Percentiles rank a stretch among this genome's conserved stretches.
Evolutionary conservation across 2,888 invertebrate genomes (phyloP).

Genomic region (Diarsia dahlii): DNA sequence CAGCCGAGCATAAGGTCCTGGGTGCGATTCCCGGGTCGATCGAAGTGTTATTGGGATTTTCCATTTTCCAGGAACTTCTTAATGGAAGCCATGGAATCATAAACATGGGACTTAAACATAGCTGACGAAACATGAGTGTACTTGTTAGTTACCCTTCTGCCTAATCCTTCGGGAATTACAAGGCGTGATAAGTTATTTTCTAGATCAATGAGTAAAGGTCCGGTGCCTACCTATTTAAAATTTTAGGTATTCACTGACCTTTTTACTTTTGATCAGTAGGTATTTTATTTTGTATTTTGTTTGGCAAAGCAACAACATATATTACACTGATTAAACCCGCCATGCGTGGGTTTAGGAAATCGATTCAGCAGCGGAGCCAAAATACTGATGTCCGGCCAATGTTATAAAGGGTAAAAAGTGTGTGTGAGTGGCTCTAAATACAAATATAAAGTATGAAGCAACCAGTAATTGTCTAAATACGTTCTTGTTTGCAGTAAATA

Average conservation of each 20-base stretch:
- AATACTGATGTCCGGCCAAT: not conserved
- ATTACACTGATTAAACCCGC: constrained; percentile 13
- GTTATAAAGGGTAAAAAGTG: too few species aligned
- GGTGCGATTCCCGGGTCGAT: too few species aligned
- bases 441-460: not conserved
- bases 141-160: too few species aligned
- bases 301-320: constrained; percentile 10
- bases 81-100: too few species aligned
- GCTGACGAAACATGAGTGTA: too few species aligned
- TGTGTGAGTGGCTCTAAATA: not conserved
- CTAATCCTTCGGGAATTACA: not conserved
- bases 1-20: too few species aligned
- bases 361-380: constrained; percentile 31
- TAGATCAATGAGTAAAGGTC: not conserved
- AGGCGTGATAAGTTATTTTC: not conserved
- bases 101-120: too few species aligned
- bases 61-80: too few species aligned
- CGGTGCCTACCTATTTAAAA: not conserved
- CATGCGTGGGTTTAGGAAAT: constrained; percentile 10
- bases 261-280: not conserved
- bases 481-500: not conserved
- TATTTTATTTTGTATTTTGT: not conserved
- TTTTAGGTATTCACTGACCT: constrained; percentile 1
- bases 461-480: not conserved
- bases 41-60: too few species aligned